Evolutionary conservation across 2,888 invertebrate genomes (phyloP), one percentile per base, ranked within the genome.

Genomic region (Scaptomyza cyrtandrae): DNA sequence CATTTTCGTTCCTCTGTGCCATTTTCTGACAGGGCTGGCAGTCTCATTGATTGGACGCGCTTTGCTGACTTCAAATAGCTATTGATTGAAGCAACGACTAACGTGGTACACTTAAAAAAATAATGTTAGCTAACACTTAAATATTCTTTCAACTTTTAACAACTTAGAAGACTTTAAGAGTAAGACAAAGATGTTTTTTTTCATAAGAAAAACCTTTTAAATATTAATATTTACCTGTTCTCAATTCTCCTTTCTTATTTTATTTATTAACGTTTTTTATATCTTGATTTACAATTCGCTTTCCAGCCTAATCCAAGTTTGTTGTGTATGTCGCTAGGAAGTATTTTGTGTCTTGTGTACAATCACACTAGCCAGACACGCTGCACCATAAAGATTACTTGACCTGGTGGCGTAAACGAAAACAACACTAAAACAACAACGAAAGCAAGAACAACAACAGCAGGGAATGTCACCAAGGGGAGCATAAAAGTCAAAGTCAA

Each of bases 401-500:
- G 75, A 75, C 79, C 79, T 65, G 79, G 52, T 53, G 70, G 60
- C 45, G 11, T 16, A 35, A 39, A 43, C 41, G 41, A 48, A 31
- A 33, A 49, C 48, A 71, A 45, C 61, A 60, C 14, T 4, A 14
- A 48, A 48, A 31, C 46, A 31, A 31, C 9, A 45, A 9, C 24
- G 13, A n/a, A 10, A 49, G 14, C 31, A 48, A 24, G 27, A 50
- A 33, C 43, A 50, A 45, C 50, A 62, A 19, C 37, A 55, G 39
- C 27, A 27, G n/a, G n/a, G 10, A 55, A 11, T 19, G 39, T n/a
- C 41, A 43, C 14, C 19, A 29, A 5, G 35, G 46, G 37, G 44
- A 37, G 74, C 49, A 16, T 46, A 62, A 66, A 77, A 71, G 71
- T 76, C 80, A 88, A 86, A 83, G 86, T 80, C 83, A 83, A 83